A percentile compares a stretch with the other conserved stretches of the same genome.
Conservation (phyloP, 2,888 invertebrate species). For the Aethes cnicana region DNA sequence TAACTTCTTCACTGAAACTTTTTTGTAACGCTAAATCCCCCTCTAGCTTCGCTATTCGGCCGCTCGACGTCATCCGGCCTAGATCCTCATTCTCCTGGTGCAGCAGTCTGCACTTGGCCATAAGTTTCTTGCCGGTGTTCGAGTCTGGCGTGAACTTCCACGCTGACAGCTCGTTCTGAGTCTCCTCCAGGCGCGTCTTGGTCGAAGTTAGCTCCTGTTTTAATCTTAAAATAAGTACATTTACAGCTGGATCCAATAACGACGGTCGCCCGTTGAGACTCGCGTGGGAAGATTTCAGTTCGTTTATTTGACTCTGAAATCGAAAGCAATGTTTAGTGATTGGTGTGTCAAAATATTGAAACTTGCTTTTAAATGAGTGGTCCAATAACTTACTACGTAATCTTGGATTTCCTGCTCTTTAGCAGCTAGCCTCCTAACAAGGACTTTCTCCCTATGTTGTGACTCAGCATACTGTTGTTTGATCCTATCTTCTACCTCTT, state of each 20-base stretch:
- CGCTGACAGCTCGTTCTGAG: slow-evolving; percentile 97
- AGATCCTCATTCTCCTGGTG: slow-evolving; percentile 99
- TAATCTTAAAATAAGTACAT: slow-evolving; percentile 94
- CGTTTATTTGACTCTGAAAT: slow-evolving; percentile 94
- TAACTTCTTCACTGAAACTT: slow-evolving; percentile 97
- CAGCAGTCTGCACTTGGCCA: slow-evolving; percentile 97
- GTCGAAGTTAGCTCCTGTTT: slow-evolving; percentile 94
- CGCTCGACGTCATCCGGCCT: slow-evolving; percentile 97
- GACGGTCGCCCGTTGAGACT: slow-evolving; percentile 88
- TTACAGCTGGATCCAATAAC: slow-evolving; percentile 96
- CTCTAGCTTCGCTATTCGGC: slow-evolving; percentile 96
- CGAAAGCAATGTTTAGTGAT: not conserved
- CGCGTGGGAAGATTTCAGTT: slow-evolving; percentile 94
- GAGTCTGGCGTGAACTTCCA: slow-evolving; percentile 99
- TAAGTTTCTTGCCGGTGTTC: slow-evolving; percentile 97
- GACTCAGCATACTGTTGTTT: slow-evolving; percentile 92
- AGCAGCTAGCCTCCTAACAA: slow-evolving; percentile 94
- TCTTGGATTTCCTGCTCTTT: slow-evolving; percentile 99
- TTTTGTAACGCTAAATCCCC: slow-evolving; percentile 97
- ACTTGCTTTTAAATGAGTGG: not conserved
- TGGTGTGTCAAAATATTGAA: not conserved
- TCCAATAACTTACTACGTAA: slow-evolving; percentile 88
- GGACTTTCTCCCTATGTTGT: slow-evolving; percentile 94
- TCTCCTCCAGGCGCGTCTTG: slow-evolving; percentile 95
- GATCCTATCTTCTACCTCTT: slow-evolving; percentile 90